These are phyloP conservation scores for Sebastes vulpes DNA, from an alignment of 2,797 vertebrate species.

Conservation along the genomic window DNA sequence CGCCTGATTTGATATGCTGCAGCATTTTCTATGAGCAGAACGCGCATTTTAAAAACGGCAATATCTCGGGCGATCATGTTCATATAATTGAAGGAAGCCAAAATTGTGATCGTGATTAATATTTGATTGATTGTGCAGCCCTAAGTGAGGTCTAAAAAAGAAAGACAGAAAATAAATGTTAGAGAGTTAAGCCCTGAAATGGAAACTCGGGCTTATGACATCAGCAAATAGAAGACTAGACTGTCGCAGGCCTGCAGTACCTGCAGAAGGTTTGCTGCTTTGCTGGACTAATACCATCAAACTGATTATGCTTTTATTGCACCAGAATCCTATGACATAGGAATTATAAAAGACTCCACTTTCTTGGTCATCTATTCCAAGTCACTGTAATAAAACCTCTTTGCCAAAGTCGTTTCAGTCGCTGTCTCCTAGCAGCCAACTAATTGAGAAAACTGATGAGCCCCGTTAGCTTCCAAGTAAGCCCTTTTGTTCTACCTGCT, in stretches of 20 bases:
- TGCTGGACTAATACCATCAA: not conserved
- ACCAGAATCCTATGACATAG: slow-evolving; percentile 11
- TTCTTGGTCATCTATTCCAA: slow-evolving; percentile 13
- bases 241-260: not conserved
- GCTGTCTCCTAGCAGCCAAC: slow-evolving; percentile 41
- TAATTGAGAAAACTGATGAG: slow-evolving; percentile 65
- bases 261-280: not conserved
- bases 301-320: slow-evolving; percentile 22
- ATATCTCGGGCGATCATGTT: too few relatives aligned
- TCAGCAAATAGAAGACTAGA: not conserved
- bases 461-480: slow-evolving; percentile 48
- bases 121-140: not conserved
- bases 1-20: not conserved
- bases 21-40: not conserved
- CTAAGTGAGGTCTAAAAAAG: not conserved
- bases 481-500: slow-evolving; percentile 59
- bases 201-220: not conserved
- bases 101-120: not conserved
- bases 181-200: not conserved
- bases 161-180: not conserved
- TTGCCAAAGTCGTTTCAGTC: slow-evolving; percentile 36
- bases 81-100: too few relatives aligned
- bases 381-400: slow-evolving; percentile 42
- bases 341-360: slow-evolving; percentile 15
- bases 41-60: not conserved